These are phyloP conservation scores for Climacteris rufus DNA, from an alignment of 2,113 vertebrate species.

Conservation along the genomic window DNA sequence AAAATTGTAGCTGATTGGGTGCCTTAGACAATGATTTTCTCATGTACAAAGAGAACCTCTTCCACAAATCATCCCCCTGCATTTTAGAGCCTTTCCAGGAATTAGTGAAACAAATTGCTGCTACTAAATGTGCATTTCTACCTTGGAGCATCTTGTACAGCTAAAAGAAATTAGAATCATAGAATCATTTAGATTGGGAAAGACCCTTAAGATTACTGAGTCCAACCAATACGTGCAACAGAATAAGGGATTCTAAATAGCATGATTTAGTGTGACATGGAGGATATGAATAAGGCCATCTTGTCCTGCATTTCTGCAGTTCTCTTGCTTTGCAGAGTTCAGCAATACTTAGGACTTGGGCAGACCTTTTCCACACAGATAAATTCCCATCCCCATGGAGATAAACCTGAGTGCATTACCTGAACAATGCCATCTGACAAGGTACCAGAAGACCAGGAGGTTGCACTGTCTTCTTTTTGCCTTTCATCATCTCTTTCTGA, in stretches of 20 bases:
- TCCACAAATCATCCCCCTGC: not conserved
- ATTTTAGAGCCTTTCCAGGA: not conserved
- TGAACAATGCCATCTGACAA: slow-evolving; percentile 8
- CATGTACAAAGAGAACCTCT: not conserved
- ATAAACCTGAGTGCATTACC: not conserved
- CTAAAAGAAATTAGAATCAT: not conserved
- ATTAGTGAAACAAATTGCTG: not conserved
- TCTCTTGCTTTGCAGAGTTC: not conserved
- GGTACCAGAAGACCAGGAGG: slow-evolving; percentile 67
- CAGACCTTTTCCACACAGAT: not conserved
- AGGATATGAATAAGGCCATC: not conserved
- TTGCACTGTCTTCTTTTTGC: slow-evolving; percentile 42
- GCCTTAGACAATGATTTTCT: not conserved
- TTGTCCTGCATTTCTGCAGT: not conserved
- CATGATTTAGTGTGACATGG: not conserved
- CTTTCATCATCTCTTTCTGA: slow-evolving; percentile 1
- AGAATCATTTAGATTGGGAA: not conserved
- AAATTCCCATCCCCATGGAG: not conserved
- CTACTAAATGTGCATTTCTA: not conserved
- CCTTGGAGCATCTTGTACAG: not conserved
- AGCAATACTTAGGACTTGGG: not conserved
- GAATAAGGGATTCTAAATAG: not conserved
- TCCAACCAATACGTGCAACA: not conserved
- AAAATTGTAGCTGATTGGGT: not conserved
- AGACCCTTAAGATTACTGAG: not conserved